These are phyloP conservation scores for Orchesellides sinensis DNA, from an alignment of 2,888 invertebrate genomes.

Conservation along the genomic window DNA sequence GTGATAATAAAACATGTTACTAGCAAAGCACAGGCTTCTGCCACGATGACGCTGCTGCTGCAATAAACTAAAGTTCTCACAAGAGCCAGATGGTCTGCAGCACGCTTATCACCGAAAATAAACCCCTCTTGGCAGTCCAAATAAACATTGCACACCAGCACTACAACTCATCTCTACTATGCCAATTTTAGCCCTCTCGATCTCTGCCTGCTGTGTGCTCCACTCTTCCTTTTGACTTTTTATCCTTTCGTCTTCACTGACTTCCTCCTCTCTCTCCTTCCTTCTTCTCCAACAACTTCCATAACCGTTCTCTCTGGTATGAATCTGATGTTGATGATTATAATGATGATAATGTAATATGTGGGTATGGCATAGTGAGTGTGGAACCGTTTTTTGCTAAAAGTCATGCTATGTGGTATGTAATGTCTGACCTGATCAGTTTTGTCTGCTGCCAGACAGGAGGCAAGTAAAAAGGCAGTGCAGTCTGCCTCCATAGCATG, in stretches of 20 bases:
- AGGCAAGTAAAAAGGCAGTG: conserved; percentile 25
- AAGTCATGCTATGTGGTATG: background rate
- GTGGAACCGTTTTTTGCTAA: too few relatives aligned
- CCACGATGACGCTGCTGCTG: conserved; percentile 10
- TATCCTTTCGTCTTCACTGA: conserved; percentile 15
- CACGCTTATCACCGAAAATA: conserved; percentile 72
- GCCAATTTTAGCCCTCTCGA: conserved; percentile 70
- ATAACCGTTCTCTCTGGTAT: conserved; percentile 5
- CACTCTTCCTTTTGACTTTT: conserved; percentile 8
- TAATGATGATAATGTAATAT: conserved; percentile 17
- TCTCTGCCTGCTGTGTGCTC: conserved; percentile 3
- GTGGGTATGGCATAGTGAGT: background rate
- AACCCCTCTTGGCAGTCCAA: conserved; percentile 73
- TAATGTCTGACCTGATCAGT: conserved; percentile 29
- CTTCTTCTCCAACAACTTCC: conserved; percentile 23
- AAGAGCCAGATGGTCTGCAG: conserved; percentile 68
- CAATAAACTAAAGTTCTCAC: conserved; percentile 41
- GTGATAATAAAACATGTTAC: too few relatives aligned
- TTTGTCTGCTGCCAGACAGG: conserved; percentile 32
- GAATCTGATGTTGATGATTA: conserved; percentile 35
- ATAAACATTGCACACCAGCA: conserved; percentile 70
- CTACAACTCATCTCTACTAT: conserved; percentile 69
- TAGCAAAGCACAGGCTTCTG: background rate
- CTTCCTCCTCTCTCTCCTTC: conserved; percentile 4
- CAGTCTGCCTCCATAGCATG: conserved; percentile 32